Evolutionary conservation across 1,140 invertebrate genomes (phyloP).

Genomic region (Drosophila leontia): DNA sequence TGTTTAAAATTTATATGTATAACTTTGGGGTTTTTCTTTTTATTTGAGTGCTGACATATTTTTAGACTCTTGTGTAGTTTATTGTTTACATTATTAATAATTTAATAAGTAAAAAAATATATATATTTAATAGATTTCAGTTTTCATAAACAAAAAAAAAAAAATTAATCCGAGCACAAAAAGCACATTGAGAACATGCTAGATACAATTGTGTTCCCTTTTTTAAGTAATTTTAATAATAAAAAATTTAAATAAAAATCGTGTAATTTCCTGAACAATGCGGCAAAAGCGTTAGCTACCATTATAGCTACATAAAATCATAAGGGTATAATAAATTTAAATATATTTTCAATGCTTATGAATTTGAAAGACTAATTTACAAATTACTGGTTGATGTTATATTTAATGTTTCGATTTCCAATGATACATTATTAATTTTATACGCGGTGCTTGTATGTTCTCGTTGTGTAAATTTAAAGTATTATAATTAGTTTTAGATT

Average conservation of each 20-base stretch:
- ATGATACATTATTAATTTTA: neutral
- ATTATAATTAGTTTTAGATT: neutral
- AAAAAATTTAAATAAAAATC: neutral
- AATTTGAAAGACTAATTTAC: neutral
- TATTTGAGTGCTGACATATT: neutral
- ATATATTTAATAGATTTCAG: neutral
- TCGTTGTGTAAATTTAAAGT: neutral
- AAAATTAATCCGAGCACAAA: neutral
- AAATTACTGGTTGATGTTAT: neutral
- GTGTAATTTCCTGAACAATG: neutral
- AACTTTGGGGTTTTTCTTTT: neutral
- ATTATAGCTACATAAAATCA: neutral
- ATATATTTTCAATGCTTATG: neutral
- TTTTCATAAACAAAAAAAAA: neutral
- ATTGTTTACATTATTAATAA: neutral
- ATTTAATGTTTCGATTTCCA: neutral
- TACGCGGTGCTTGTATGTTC: neutral
- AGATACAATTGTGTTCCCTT: neutral
- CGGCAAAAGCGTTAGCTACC: neutral
- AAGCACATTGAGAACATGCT: conserved; percentile 7
- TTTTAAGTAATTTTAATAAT: neutral
- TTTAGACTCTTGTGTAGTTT: neutral
- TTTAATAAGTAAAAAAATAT: neutral
- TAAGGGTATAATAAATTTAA: neutral
- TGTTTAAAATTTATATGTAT: neutral